Evolutionary conservation across 2,113 vertebrate genomes (phyloP).

Genomic region (Ellobius talpinus): DNA sequence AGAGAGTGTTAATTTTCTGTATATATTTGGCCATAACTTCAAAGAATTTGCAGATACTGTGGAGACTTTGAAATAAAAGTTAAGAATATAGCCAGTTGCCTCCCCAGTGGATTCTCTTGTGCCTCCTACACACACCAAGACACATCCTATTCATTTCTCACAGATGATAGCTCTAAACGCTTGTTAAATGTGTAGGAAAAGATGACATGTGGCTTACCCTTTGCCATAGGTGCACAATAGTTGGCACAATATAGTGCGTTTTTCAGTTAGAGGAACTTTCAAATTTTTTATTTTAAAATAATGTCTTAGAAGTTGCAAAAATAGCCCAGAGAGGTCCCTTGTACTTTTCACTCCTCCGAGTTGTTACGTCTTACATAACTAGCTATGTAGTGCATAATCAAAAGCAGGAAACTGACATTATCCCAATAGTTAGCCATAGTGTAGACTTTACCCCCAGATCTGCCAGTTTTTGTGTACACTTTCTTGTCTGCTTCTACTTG

Average conservation of each 20-base stretch:
- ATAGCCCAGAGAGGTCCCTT: not conserved
- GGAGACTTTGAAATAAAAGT: not conserved
- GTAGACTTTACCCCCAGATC: not conserved
- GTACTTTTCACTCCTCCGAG: not conserved
- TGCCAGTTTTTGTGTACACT: not conserved
- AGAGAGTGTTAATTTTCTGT: not conserved
- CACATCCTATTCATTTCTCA: not conserved
- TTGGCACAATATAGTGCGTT: not conserved
- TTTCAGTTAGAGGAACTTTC: not conserved
- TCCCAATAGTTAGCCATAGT: not conserved
- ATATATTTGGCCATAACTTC: not conserved
- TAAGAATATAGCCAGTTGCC: not conserved
- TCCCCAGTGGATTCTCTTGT: not conserved
- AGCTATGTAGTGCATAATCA: not conserved
- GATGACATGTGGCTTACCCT: not conserved
- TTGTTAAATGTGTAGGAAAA: not conserved
- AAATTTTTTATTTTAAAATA: constrained; percentile 39
- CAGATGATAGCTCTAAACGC: not conserved
- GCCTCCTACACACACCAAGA: too few species aligned
- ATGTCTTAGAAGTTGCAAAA: constrained; percentile 41
- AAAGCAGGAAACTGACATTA: not conserved
- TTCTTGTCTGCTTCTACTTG: not conserved
- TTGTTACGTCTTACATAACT: not conserved
- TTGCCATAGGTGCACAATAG: not conserved
- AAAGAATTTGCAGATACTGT: constrained; percentile 16